These are phyloP conservation scores for Nothura maculosa DNA, from an alignment of 2,797 vertebrate species.

Conservation along the genomic window DNA sequence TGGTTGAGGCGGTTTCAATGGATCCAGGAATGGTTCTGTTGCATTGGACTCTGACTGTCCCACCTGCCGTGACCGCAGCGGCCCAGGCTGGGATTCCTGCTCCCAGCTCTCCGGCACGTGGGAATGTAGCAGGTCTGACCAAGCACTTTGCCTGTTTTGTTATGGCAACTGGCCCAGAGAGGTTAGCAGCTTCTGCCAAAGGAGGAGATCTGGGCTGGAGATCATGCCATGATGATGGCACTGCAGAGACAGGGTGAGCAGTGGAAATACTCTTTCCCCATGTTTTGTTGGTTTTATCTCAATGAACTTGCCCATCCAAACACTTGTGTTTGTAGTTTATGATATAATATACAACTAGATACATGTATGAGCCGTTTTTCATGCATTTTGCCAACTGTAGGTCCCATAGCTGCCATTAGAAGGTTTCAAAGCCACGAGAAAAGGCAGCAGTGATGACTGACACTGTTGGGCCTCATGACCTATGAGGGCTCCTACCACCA, in stretches of 20 bases:
- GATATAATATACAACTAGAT: neutral
- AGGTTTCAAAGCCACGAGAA: constrained; percentile 39
- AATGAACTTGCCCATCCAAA: neutral
- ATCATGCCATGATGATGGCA: fast-evolving
- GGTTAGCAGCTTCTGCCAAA: fast-evolving
- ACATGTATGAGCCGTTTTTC: constrained; percentile 33
- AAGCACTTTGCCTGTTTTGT: neutral
- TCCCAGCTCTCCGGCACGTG: neutral
- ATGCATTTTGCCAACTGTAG: neutral
- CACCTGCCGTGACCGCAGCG: neutral
- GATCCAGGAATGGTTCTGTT: neutral
- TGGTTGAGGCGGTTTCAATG: neutral
- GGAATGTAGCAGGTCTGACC: neutral
- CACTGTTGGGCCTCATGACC: constrained; percentile 49
- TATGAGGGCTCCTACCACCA: constrained; percentile 13
- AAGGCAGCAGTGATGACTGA: constrained; percentile 38
- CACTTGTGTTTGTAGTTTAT: constrained; percentile 14
- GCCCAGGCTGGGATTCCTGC: neutral
- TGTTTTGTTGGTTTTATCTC: neutral
- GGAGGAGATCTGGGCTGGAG: neutral
- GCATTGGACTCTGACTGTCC: no score
- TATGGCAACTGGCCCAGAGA: neutral
- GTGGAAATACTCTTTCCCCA: neutral
- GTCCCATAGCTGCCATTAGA: constrained; percentile 7
- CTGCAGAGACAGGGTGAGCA: neutral